Percentiles rank a stretch among this genome's conserved stretches.
These are phyloP conservation scores for Latheticus oryzae DNA, from an alignment of 2,888 invertebrate genomes.

Conservation along the genomic window DNA sequence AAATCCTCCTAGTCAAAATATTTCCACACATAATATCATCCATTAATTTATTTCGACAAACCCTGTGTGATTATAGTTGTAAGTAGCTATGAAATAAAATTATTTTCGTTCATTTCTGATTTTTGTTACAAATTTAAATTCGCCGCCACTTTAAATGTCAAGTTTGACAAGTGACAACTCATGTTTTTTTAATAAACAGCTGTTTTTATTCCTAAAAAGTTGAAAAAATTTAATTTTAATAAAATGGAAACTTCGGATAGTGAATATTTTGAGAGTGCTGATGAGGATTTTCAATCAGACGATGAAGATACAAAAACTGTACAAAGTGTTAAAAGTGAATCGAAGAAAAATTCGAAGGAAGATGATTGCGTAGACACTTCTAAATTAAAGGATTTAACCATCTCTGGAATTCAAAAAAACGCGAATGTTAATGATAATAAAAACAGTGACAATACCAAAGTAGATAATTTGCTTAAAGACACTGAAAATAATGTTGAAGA, in stretches of 20 bases:
- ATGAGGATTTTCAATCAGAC: constrained; percentile 73
- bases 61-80: background rate
- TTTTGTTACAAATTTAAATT: constrained; percentile 1
- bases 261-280: constrained; percentile 82
- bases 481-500: constrained; percentile 35
- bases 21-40: background rate
- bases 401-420: constrained; percentile 18
- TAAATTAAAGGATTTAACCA: constrained; percentile 6
- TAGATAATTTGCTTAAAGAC: constrained; percentile 17
- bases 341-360: constrained; percentile 24
- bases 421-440: constrained; percentile 25
- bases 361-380: constrained; percentile 9
- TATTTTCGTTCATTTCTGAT: constrained; percentile 9
- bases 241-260: constrained; percentile 79
- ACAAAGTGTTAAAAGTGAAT: constrained; percentile 45
- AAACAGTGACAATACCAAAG: constrained; percentile 18
- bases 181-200: constrained; percentile 18
- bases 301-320: constrained; percentile 52
- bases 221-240: constrained; percentile 3
- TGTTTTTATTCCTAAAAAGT: constrained; percentile 13
- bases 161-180: constrained; percentile 15
- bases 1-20: constrained; percentile 16
- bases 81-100: constrained; percentile 8
- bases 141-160: background rate
- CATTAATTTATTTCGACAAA: constrained; percentile 8